These are phyloP conservation scores for Yoshiicerus persimilis DNA, from an alignment of 1,140 invertebrate genomes.

Conservation along the genomic window DNA sequence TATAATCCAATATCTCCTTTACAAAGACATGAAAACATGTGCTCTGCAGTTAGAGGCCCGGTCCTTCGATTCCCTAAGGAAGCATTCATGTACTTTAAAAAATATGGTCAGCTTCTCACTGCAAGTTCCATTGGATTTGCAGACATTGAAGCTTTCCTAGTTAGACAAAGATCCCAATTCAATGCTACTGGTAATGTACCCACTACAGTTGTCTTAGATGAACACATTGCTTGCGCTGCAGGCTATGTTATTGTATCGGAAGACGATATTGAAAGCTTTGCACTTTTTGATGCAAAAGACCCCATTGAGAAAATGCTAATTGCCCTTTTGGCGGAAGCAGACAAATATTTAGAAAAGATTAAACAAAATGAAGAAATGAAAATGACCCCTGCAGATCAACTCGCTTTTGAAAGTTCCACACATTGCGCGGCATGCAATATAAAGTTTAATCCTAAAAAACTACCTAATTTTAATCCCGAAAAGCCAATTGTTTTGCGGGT, in stretches of 20 bases:
- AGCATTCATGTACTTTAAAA: not conserved
- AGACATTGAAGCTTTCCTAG: not conserved
- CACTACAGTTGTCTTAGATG: not conserved
- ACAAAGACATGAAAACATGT: not conserved
- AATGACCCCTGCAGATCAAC: not conserved
- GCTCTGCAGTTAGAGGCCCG: not conserved
- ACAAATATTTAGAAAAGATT: not conserved
- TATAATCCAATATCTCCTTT: not conserved
- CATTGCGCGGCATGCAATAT: not conserved
- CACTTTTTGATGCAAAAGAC: not conserved
- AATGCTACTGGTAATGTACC: not conserved
- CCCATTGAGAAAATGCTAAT: not conserved
- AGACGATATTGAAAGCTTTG: not conserved
- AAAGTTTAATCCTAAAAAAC: not conserved
- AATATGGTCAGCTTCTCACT: not conserved
- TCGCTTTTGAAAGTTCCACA: not conserved
- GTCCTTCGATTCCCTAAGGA: not conserved
- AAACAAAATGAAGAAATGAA: not conserved
- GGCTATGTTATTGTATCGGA: not conserved
- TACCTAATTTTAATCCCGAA: not conserved
- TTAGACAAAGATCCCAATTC: too few species aligned
- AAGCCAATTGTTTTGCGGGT: not conserved
- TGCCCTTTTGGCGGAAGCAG: not conserved
- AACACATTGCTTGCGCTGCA: not conserved
- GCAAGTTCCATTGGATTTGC: not conserved